Evolutionary conservation across 1,140 invertebrate genomes (phyloP).

Genomic region (Yoshiicerus persimilis): DNA sequence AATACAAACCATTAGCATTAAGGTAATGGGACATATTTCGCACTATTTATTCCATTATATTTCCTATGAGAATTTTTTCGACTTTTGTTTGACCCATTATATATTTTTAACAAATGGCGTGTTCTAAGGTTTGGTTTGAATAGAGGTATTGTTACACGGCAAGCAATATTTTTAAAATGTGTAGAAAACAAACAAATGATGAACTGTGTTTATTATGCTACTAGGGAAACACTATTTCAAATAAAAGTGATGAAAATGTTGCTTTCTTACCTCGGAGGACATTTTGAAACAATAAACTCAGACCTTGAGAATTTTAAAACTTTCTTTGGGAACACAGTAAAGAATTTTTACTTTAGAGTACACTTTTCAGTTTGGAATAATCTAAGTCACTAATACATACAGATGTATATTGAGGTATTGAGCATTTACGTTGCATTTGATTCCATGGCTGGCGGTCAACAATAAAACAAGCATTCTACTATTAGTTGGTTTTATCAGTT

Average conservation of each 20-base stretch:
- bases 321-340: neutral
- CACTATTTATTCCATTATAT: too few species aligned
- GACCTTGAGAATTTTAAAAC: neutral
- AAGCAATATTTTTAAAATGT: too few species aligned
- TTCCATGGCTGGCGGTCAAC: neutral
- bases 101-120: too few species aligned
- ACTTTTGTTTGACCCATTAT: too few species aligned
- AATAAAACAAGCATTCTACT: neutral
- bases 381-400: neutral
- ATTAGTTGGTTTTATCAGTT: neutral
- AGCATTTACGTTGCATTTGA: neutral
- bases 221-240: neutral
- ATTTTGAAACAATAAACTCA: neutral
- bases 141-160: too few species aligned
- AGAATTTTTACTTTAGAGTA: neutral
- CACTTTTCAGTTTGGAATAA: neutral
- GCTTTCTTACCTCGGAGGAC: neutral
- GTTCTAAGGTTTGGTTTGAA: too few species aligned
- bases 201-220: neutral
- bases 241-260: neutral
- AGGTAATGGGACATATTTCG: too few species aligned
- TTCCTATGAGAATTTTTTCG: too few species aligned
- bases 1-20: too few species aligned
- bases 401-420: neutral
- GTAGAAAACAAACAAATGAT: too few species aligned